Evolutionary conservation across 2,888 invertebrate genomes (phyloP).

Genomic region (Adelognathus sp.): DNA sequence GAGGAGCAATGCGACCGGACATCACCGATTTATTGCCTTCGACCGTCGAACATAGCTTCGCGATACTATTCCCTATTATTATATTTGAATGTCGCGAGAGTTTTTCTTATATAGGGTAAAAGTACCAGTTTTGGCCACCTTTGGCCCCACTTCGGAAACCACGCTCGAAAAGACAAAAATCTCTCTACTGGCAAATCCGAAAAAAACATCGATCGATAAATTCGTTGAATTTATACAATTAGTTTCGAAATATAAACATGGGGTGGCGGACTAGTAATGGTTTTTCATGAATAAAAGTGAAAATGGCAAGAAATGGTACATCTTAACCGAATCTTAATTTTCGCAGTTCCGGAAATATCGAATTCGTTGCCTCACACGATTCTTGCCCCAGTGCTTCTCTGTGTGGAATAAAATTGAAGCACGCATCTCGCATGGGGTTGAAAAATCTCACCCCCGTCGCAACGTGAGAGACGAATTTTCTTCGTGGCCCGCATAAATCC

Average conservation of each 20-base stretch:
- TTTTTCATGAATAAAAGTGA: no score
- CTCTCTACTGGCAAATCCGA: no score
- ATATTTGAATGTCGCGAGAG: conserved; percentile 70
- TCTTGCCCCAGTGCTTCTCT: not conserved
- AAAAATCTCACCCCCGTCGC: not conserved
- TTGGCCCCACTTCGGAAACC: no score
- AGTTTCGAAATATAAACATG: no score
- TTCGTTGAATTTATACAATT: no score
- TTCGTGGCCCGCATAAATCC: conserved; percentile 57
- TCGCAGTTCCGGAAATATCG: not conserved
- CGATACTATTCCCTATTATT: conserved; percentile 70
- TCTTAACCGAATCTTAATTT: no score
- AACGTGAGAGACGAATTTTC: conserved; percentile 34
- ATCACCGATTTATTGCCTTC: conserved; percentile 72
- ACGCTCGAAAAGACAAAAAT: no score
- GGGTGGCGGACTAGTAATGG: no score
- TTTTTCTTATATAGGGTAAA: not conserved
- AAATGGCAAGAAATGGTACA: no score
- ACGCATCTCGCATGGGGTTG: conserved; percentile 14
- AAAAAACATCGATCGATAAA: no score
- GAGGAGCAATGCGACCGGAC: conserved; percentile 69
- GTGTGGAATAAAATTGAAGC: conserved; percentile 20
- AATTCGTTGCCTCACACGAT: not conserved
- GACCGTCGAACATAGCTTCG: conserved; percentile 47
- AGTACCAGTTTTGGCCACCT: no score